A percentile compares a stretch with the other conserved stretches of the same genome.
Evolutionary conservation across 2,888 invertebrate species (phyloP).

Genomic region (Mythimna impura): DNA sequence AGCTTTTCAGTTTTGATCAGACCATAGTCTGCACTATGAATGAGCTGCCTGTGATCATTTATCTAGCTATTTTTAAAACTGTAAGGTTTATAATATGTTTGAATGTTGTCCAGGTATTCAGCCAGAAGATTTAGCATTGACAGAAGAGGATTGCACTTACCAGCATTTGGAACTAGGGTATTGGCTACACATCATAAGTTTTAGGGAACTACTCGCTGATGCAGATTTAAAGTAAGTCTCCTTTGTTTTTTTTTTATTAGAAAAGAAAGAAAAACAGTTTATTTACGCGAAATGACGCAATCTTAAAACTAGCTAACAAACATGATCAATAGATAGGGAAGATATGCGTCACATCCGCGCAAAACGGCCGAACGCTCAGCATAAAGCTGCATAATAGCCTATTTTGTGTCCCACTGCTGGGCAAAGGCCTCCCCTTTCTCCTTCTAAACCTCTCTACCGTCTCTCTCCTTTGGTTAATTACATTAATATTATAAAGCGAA

Average conservation of each 20-base stretch:
- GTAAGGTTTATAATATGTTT: background rate
- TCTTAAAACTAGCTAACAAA: too few species aligned
- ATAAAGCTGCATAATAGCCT: too few species aligned
- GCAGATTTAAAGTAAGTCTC: constrained; percentile 72
- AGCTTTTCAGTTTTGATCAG: background rate
- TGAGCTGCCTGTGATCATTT: background rate
- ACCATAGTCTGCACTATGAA: background rate
- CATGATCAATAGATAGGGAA: too few species aligned
- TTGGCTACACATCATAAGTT: constrained; percentile 82
- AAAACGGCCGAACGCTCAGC: too few species aligned
- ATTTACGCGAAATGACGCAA: too few species aligned
- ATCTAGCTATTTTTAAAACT: background rate
- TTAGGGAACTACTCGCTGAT: constrained; percentile 76
- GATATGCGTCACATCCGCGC: too few species aligned
- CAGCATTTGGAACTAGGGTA: constrained; percentile 80
- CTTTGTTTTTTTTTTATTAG: background rate
- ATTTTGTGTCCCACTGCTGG: background rate
- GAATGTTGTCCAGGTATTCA: constrained; percentile 70
- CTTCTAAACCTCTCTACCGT: too few species aligned
- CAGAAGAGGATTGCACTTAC: constrained; percentile 78
- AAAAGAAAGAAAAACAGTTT: too few species aligned
- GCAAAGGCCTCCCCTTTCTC: too few species aligned
- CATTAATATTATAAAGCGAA: too few species aligned
- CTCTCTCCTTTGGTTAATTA: too few species aligned
- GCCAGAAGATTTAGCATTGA: constrained; percentile 74